phyloP scores from a whole-genome alignment of 2,888 invertebrate species.

The Drosophila fungiperda region DNA sequence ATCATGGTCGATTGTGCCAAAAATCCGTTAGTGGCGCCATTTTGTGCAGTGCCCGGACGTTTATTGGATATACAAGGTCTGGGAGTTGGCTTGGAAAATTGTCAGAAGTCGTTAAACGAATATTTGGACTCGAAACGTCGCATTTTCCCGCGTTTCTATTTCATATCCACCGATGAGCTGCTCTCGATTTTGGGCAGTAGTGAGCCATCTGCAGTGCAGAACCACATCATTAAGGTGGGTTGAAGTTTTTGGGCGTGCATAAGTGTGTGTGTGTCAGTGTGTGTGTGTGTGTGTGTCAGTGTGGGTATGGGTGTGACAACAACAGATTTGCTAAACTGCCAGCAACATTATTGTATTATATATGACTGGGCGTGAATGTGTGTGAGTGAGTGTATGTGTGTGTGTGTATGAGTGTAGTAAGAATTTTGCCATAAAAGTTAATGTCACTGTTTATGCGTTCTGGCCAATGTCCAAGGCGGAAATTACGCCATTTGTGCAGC shows the following conservation, averaged over 20 bases:
- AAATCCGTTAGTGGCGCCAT: constrained; percentile 91
- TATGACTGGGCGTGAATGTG: constrained; percentile 48
- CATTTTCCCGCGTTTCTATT: constrained; percentile 96
- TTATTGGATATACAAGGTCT: constrained; percentile 91
- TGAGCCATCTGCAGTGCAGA: constrained; percentile 93
- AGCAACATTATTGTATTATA: constrained; percentile 79
- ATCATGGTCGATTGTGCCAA: constrained; percentile 94
- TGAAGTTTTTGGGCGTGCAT: constrained; percentile 26
- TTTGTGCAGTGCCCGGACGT: constrained; percentile 91
- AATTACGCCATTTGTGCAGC: constrained; percentile 78
- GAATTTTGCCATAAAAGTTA: constrained; percentile 79
- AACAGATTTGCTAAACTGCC: constrained; percentile 81
- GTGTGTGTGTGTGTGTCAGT: constrained; percentile 27
- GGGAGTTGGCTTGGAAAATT: constrained; percentile 91
- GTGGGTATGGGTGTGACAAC: constrained; percentile 63
- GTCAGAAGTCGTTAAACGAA: constrained; percentile 96
- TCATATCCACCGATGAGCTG: constrained; percentile 96
- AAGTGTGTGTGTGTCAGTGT: constrained; percentile 10
- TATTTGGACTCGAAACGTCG: constrained; percentile 95
- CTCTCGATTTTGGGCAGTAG: constrained; percentile 95
- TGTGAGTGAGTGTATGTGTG: neutral
- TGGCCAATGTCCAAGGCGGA: constrained; percentile 79
- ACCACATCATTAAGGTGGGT: constrained; percentile 95
- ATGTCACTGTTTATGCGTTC: constrained; percentile 81
- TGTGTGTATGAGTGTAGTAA: constrained; percentile 20